Base-by-base conservation (phyloP, 2,888 invertebrate genomes). In the Byasa hedistus region DNA sequence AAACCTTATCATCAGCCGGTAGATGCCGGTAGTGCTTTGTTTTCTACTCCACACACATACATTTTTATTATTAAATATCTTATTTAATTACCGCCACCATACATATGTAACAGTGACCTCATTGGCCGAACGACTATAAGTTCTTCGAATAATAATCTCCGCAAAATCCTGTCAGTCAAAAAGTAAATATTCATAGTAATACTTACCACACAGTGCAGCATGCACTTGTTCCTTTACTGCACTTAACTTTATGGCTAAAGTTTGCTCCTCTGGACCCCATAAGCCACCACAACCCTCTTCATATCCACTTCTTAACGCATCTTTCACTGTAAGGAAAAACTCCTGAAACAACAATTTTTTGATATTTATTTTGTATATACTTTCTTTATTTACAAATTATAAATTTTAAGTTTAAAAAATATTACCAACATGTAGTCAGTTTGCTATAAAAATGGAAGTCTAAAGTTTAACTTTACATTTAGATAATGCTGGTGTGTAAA, bases 271-370 rank as follows among this genome's bases (percentile, higher is more conserved):
- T 0, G 89, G 76, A 8, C 86, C 91, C 98, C 98, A 98, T 79
- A 94, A 94, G 54, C 91, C 91, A 12, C 92, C 92, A 73, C 84
- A 78, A 22, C 86, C 89, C 66, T 85, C 90, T 1, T 82, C 87
- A 70, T 86, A 89, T 1, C 91, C 92, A 68, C 86, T 84, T 22
- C 93, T 93, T 73, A 96, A 94, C 0, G 94, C 94, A 71, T 94
- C 94, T 89, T 99, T 99, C 1, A 99, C 96, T 68, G 96, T 98
- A 70, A 99, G 89, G 86, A 99, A 99, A 83, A 98, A 98, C 89
- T 99, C 98, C 97, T 98, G 74, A 21, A 74, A 72, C 24, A 52
- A 21, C 62, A 36, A 51, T 21, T 15, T 21, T 24, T 32, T 48
- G 17, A 27, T 27, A 27, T 27, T 27, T 27, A 58, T 5, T 22